Evolutionary conservation across 2,113 vertebrate genomes (phyloP), one percentile per base, ranked within the genome.

Genomic region (Protobothrops flavoviridis): DNA sequence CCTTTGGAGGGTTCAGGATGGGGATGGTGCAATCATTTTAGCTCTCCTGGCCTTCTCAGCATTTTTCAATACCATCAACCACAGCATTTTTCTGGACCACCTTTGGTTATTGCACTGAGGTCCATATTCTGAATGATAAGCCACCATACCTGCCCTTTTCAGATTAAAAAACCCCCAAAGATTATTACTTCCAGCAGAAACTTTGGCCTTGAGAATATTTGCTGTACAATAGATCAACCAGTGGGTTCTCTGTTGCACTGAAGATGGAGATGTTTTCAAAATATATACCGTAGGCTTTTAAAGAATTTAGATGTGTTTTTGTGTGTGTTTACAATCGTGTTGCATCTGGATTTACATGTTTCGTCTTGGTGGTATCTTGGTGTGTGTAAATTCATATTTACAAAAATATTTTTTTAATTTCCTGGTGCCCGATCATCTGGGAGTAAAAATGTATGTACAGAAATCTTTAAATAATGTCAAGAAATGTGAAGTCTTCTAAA

Each of bases 371-470:
- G 12, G 39, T 24, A 50, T 93, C 26, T 56, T 24, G 33, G 15
- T 69, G 20, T 55, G 89, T 90, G 87, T 94, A 93, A 92, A 91
- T 6, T 90, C 50, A 4, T 85, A 81, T 81, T 81, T 81, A 81
- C n/a, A 81, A 17, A 81, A 20, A 81, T 39, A 39, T 81, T 3
- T 91, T 50, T 81, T 94, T 57, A 57, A 92, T n/a, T 13, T 86
- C 48, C 11, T 12, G 50, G 48, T 23, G 10, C 81, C 33, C n/a
- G 3, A 24, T 15, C 55, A 52, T 55, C 89, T 59, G 56, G 90
- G 87, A 91, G 24, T 21, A 26, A 88, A 24, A 53, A 48, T 5
- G 3, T 20, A 61, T 29, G 8, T 24, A 26, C 24, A 26, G 1
- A 23, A 9, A 7, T 17, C 39, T 93, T 88, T 91, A 56, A 88